Evolutionary conservation across 2,113 vertebrate genomes (phyloP).

Genomic region (Bostrychus sinensis): DNA sequence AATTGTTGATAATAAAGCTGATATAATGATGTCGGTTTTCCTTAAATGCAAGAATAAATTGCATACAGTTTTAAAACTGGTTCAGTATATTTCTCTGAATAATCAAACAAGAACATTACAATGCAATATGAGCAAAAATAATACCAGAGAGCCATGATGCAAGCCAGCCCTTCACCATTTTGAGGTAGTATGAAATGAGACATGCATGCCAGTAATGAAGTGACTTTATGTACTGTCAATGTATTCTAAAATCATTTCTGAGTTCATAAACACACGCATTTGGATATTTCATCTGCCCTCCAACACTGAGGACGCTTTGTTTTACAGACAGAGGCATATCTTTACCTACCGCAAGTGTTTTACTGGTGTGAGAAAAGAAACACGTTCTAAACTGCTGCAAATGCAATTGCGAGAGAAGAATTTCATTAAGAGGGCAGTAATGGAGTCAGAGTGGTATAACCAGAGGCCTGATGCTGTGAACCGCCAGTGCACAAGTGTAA

Average conservation of each 20-base stretch:
- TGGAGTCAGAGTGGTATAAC: constrained; percentile 67
- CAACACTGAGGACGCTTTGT: constrained; percentile 45
- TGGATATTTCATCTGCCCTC: constrained; percentile 37
- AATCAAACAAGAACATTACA: neutral
- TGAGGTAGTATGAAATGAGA: neutral
- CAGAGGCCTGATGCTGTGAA: constrained; percentile 60
- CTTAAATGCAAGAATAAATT: no score
- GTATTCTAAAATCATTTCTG: constrained; percentile 19
- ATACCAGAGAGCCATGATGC: neutral
- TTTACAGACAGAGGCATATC: constrained; percentile 33
- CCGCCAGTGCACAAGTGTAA: constrained; percentile 65
- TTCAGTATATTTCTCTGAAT: no score
- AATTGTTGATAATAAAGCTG: no score
- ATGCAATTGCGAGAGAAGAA: constrained; percentile 65
- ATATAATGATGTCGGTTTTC: no score
- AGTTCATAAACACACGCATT: constrained; percentile 37
- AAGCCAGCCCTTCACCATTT: neutral
- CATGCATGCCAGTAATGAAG: constrained; percentile 9
- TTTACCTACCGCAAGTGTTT: constrained; percentile 39
- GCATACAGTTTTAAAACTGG: no score
- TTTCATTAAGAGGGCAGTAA: constrained; percentile 70
- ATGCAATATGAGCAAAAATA: neutral
- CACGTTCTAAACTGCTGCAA: constrained; percentile 59
- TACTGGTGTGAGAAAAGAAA: constrained; percentile 54
- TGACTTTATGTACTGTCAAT: constrained; percentile 8